Conservation (phyloP, 2,797 vertebrate species). For the Enteromius afrohamiltoni region DNA sequence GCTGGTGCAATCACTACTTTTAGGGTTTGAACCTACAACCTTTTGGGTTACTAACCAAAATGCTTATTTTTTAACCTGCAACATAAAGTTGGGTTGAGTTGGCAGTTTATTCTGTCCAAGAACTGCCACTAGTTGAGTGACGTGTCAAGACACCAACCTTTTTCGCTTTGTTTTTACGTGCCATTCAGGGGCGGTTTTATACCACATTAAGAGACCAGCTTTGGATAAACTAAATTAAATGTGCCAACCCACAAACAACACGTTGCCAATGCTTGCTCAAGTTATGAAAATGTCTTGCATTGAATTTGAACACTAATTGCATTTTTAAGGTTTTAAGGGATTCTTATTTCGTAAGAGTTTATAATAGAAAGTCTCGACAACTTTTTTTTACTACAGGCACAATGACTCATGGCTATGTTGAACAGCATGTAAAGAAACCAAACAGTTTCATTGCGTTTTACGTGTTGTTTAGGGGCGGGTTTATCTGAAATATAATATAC, state of each 20-base stretch:
- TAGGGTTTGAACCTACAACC: background rate
- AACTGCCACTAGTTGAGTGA: background rate
- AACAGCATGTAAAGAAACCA: too few relatives aligned
- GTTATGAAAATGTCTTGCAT: background rate
- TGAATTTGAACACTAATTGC: background rate
- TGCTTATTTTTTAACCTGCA: background rate
- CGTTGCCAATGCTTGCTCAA: background rate
- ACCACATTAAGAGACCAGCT: background rate
- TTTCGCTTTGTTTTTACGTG: background rate
- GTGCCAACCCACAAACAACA: background rate
- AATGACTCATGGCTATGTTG: background rate
- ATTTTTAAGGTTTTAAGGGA: background rate
- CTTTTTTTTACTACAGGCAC: background rate
- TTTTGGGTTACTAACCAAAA: background rate
- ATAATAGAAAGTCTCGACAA: background rate
- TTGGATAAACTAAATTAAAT: background rate
- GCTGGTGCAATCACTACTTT: background rate
- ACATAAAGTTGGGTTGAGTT: background rate
- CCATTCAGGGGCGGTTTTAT: background rate
- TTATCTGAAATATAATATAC: background rate
- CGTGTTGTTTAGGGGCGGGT: background rate
- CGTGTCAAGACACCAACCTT: background rate
- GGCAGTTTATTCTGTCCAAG: background rate
- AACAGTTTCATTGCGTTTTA: background rate
- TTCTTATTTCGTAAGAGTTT: background rate